Base-by-base conservation (phyloP, 2,113 vertebrate genomes). In the Otocyon megalotis region DNA sequence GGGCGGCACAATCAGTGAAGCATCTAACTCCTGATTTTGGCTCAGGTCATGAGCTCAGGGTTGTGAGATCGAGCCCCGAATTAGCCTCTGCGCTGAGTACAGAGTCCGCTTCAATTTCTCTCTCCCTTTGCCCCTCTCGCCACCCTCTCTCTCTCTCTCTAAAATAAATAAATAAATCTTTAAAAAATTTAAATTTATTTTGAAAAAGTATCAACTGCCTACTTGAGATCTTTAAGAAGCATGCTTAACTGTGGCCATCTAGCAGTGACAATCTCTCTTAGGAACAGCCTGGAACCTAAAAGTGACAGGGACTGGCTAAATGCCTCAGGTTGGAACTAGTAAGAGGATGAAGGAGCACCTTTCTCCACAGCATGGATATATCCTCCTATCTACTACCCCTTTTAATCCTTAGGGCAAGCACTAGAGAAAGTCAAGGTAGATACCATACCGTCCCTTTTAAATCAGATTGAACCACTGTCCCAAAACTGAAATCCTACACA, bases 201-300 rank as follows among this genome's bases (percentile, higher is more conserved):
- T 86, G 37, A 3, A 88, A 93, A 88, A 81, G 19, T 85, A 67
- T 15, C 5, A 4, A 53, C 8, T 81, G 58, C 58, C 54, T 76
- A 93, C 10, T 3, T 76, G 84, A 87, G 88, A 88, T 83, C 71
- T 88, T 96, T 83, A 85, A 80, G 91, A 90, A 90, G 35, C 65
- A 84, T 86, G n/a, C 63, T 92, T 72, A 93, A 90, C 58, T 81
- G 28, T 90, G 56, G 62, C 77, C 48, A 56, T 79, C 79, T 76
- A 88, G 50, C n/a, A 79, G 14, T 53, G 43, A 90, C 2, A 72
- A 19, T 60, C 28, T 95, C 58, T 69, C 60, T 90, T 80, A 82
- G 72, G 24, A 95, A 95, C 14, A 93, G 84, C 58, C 58, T 71
- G 12, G 80, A 83, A 37, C n/a, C 54, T 76, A 88, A n/a, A 88